These are phyloP conservation scores for Aplysina aerophoba DNA, from an alignment of 37 sponge, comb jelly and placozoan species.

Conservation along the genomic window DNA sequence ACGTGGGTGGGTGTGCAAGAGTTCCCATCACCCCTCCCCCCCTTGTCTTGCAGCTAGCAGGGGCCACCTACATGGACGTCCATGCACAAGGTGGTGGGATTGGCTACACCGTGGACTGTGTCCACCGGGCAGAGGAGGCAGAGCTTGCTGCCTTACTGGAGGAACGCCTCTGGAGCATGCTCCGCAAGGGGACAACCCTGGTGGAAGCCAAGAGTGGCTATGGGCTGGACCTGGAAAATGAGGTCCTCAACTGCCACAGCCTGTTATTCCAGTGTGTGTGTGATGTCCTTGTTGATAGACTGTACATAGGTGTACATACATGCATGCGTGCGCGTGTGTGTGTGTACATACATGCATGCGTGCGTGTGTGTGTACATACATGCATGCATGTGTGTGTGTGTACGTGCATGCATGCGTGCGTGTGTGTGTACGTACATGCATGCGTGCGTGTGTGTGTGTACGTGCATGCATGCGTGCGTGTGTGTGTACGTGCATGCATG, in stretches of 20 bases:
- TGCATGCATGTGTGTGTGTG: too few relatives aligned
- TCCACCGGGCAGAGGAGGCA: constrained; percentile 66
- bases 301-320: neutral
- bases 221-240: constrained; percentile 90
- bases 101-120: constrained; percentile 86
- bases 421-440: too few relatives aligned
- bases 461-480: too few relatives aligned
- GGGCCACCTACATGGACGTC: constrained; percentile 97
- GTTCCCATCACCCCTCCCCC: neutral
- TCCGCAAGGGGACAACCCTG: constrained; percentile 85
- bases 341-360: too few relatives aligned
- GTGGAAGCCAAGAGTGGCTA: constrained; percentile 98
- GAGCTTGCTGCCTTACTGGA: constrained; percentile 63
- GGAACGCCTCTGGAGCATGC: constrained; percentile 71
- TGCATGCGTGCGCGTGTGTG: neutral
- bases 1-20: neutral
- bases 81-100: constrained; percentile 96
- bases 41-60: constrained; percentile 69
- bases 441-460: too few relatives aligned
- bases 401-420: too few relatives aligned
- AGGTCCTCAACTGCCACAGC: constrained; percentile 34
- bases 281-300: too few relatives aligned
- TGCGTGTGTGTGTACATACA: too few relatives aligned
- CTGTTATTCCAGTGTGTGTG: too few relatives aligned
- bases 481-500: too few relatives aligned